phyloP scores from a whole-genome alignment of 2,797 vertebrate genomes.

The Smutsia temminckii region DNA sequence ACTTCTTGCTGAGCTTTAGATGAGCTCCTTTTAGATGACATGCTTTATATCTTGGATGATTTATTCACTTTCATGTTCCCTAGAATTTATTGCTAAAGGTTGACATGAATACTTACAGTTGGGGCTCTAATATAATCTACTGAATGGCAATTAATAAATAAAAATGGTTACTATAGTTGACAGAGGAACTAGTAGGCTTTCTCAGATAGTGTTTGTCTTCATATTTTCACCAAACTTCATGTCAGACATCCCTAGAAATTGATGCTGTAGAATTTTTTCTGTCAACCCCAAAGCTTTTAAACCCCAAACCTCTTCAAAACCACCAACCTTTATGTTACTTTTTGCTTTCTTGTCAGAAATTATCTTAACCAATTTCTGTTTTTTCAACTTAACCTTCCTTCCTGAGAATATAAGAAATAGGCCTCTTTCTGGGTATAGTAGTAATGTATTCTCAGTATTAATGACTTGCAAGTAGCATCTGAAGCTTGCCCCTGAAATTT shows the following conservation, averaged over 20 bases:
- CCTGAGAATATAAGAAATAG: background rate
- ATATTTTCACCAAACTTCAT: slow-evolving; percentile 40
- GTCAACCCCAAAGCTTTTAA: slow-evolving; percentile 59
- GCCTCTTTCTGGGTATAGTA: slow-evolving; percentile 20
- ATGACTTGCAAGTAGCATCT: slow-evolving; percentile 55
- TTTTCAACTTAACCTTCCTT: slow-evolving; percentile 40
- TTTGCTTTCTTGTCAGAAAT: slow-evolving; percentile 73
- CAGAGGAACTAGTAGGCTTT: slow-evolving; percentile 71
- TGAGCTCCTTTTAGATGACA: slow-evolving; percentile 42
- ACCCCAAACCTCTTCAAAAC: slow-evolving; percentile 48
- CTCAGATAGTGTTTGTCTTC: slow-evolving; percentile 69
- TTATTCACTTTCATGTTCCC: slow-evolving; percentile 69
- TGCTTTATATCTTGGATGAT: slow-evolving; percentile 42
- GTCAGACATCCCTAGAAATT: slow-evolving; percentile 58
- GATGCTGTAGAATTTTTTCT: slow-evolving; percentile 74
- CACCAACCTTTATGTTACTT: slow-evolving; percentile 24
- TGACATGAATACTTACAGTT: slow-evolving; percentile 69
- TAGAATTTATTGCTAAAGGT: slow-evolving; percentile 71
- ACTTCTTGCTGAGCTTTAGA: slow-evolving; percentile 17
- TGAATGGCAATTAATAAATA: slow-evolving; percentile 81
- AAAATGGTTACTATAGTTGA: slow-evolving; percentile 76
- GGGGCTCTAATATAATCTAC: slow-evolving; percentile 71
- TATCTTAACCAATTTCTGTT: slow-evolving; percentile 47
- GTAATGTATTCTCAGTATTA: background rate
- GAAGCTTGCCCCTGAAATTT: slow-evolving; percentile 27